A percentile compares a stretch with the other conserved stretches of the same genome.
Conservation (phyloP, 2,797 vertebrate genomes). For the Micrastur ruficollis region DNA sequence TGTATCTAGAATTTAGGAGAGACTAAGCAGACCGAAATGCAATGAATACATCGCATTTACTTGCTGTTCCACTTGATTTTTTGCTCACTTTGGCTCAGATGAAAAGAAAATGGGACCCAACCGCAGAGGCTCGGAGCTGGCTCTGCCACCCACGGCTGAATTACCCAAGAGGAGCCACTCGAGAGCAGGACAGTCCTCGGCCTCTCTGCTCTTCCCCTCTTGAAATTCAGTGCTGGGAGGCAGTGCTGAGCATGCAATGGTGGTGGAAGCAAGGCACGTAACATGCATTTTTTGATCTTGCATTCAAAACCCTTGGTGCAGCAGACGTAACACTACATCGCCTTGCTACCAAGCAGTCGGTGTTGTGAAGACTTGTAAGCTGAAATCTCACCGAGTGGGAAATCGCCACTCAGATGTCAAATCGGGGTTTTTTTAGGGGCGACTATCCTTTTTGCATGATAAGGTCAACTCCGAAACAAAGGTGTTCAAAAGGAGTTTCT, state of each 20-base stretch:
- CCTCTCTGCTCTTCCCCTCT: neutral
- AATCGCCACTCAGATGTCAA: neutral
- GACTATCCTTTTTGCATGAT: neutral
- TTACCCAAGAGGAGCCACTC: neutral
- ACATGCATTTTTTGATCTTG: neutral
- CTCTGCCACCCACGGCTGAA: neutral
- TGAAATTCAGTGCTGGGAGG: neutral
- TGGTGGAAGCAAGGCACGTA: neutral
- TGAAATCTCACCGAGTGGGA: neutral
- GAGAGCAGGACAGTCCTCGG: fast-evolving
- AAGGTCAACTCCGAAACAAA: neutral
- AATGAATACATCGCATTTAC: neutral
- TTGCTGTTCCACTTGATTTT: neutral
- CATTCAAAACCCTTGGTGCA: neutral
- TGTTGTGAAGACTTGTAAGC: neutral
- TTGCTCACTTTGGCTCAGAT: neutral
- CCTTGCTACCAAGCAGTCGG: fast-evolving
- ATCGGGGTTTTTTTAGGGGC: neutral
- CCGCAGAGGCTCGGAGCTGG: neutral
- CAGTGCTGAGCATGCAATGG: neutral
- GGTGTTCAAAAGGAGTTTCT: neutral
- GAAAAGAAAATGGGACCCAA: neutral
- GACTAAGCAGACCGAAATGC: neutral
- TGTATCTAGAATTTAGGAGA: neutral
- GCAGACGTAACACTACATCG: neutral